Conservation (phyloP, 2,888 invertebrate genomes). For the Callyntrura sp. region DNA sequence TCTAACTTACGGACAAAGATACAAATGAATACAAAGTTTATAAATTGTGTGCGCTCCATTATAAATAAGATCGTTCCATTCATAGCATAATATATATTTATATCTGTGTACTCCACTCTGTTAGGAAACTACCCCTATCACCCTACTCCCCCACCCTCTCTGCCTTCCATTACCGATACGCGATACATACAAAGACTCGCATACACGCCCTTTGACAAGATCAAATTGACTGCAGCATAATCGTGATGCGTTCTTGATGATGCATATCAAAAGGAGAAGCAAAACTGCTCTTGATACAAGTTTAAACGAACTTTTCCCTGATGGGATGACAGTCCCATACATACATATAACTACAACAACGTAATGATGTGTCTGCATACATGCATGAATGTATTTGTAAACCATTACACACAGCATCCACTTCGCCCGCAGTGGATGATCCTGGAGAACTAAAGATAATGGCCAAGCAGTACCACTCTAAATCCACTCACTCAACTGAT, state of each 20-base stretch:
- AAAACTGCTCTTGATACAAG: too few species aligned
- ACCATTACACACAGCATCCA: neutral
- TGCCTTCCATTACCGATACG: conserved; percentile 49
- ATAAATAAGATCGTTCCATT: conserved; percentile 25
- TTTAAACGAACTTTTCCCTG: conserved; percentile 5
- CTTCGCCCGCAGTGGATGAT: neutral
- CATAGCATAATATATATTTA: too few species aligned
- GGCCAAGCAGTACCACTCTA: conserved; percentile 19
- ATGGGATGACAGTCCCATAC: neutral
- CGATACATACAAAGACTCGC: too few species aligned
- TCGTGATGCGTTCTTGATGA: conserved; percentile 71
- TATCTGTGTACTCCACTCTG: neutral
- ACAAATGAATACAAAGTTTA: conserved; percentile 53
- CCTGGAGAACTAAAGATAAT: too few species aligned
- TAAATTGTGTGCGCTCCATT: neutral
- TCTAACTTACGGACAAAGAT: conserved; percentile 47
- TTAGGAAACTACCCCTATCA: conserved; percentile 42
- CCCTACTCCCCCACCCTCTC: conserved; percentile 25
- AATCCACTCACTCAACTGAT: conserved; percentile 28
- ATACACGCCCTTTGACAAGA: conserved; percentile 72
- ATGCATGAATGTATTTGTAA: too few species aligned
- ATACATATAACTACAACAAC: neutral
- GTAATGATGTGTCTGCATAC: too few species aligned
- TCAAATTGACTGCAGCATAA: conserved; percentile 71
- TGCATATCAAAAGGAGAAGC: conserved; percentile 65